Evolutionary conservation across 2,888 invertebrate species (phyloP).

Genomic region (Cryptophagus acutangulus): DNA sequence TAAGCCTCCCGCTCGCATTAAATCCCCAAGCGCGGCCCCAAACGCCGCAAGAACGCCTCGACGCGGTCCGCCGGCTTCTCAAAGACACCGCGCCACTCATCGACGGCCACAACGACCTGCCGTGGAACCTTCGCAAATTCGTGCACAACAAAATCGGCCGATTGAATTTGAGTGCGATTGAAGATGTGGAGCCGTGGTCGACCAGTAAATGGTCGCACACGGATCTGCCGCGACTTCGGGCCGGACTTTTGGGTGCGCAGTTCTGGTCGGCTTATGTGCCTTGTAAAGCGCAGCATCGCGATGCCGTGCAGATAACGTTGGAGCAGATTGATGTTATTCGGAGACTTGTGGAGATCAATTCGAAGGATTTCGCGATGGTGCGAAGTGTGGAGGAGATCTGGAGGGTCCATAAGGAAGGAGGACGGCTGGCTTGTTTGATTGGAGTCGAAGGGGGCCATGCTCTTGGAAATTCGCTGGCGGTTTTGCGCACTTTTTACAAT

Average conservation of each 20-base stretch:
- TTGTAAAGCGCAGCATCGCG: conserved; percentile 75
- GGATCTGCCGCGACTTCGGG: conserved; percentile 67
- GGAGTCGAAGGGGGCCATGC: conserved; percentile 92
- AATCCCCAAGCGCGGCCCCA: conserved; percentile 35
- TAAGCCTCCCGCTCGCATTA: conserved; percentile 54
- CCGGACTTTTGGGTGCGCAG: conserved; percentile 71
- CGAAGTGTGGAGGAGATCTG: conserved; percentile 66
- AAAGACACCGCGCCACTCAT: conserved; percentile 66
- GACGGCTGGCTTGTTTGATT: conserved; percentile 81
- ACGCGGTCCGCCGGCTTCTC: conserved; percentile 58
- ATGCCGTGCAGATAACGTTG: conserved; percentile 75
- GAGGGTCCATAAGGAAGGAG: conserved; percentile 69
- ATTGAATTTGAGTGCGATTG: conserved; percentile 63
- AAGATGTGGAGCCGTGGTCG: conserved; percentile 74
- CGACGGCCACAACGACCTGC: conserved; percentile 82
- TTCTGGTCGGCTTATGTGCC: conserved; percentile 88
- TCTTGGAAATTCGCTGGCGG: conserved; percentile 83
- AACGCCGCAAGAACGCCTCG: conserved; percentile 55
- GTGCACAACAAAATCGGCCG: conserved; percentile 73
- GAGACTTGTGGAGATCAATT: conserved; percentile 67
- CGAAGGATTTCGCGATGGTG: conserved; percentile 67
- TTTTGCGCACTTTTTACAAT: conserved; percentile 82
- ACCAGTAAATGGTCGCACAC: conserved; percentile 88
- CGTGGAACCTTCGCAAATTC: conserved; percentile 86
- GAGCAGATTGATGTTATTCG: conserved; percentile 84